Conservation (phyloP, 2,113 vertebrate species). For the Struthidea cinerea region DNA sequence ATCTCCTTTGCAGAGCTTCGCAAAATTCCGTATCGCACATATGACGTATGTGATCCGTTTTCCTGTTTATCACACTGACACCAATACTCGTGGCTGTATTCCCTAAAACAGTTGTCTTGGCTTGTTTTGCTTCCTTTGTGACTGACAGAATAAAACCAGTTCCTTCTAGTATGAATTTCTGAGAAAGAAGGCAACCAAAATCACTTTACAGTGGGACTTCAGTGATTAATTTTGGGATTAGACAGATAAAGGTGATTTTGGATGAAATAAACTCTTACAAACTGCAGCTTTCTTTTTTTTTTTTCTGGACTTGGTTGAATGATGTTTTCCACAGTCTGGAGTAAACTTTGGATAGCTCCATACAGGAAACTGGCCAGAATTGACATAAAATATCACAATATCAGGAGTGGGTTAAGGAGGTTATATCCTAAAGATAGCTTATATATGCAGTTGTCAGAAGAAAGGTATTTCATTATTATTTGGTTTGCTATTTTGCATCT, state of each 20-base stretch:
- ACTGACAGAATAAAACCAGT: background rate
- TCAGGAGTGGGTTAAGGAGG: background rate
- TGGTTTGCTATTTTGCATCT: background rate
- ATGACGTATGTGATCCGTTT: rapidly evolving
- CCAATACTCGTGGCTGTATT: background rate
- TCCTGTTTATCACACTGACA: background rate
- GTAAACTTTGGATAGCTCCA: background rate
- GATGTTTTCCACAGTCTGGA: background rate
- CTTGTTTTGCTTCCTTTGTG: background rate
- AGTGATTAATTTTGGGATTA: background rate
- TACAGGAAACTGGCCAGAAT: background rate
- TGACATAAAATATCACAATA: background rate
- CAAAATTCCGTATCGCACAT: background rate
- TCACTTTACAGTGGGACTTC: background rate
- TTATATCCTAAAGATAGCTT: background rate
- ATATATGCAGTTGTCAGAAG: background rate
- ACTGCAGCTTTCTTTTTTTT: background rate
- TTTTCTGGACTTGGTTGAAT: background rate
- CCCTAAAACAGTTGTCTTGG: background rate
- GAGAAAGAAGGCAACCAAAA: background rate
- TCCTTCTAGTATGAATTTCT: background rate
- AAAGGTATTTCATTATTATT: background rate
- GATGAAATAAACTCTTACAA: background rate
- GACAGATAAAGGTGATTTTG: background rate
- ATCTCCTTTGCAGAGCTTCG: background rate